Evolutionary conservation across 2,797 vertebrate species (phyloP), one percentile per base, ranked within the genome.

Genomic region (Xenentodon cancila): DNA sequence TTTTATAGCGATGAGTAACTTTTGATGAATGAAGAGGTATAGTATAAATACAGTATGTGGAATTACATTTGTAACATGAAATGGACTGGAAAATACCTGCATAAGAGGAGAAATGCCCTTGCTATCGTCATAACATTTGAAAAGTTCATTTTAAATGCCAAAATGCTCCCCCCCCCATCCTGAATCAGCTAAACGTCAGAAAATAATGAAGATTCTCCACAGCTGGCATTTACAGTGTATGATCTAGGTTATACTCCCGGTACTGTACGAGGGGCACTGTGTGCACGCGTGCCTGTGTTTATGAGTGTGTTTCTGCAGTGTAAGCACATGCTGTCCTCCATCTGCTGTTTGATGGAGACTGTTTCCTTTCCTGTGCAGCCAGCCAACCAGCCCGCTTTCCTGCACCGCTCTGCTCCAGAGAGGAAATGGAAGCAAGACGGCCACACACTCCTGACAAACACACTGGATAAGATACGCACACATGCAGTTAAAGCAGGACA

Each of bases 291-390:
- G 12, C 30, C 45, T 64, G 52, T 15, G 15, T 68, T 65, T 64
- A 42, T 59, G 58, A 71, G 77, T 65, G 56, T 65, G 67, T 86
- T 89, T 88, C 59, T 91, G 89, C 90, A 80, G 67, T 74, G 86
- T 89, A 89, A 91, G 90, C 91, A 89, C 89, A 93, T 79, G 91
- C 85, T 88, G 89, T 90, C 87, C 87, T 83, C 90, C 92, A 92
- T 91, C 92, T 93, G 91, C 82, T 79, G 83, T 78, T 88, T 86
- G 88, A 92, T 84, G 84, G 80, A 82, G 82, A 80, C 87, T 12
- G 80, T 82, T 93, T 93, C 91, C 91, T 92, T 91, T 92, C 89
- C 89, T 90, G 83, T 86, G 78, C 79, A 82, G 89, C 81, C 85
- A 64, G 74, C 76, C 81, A 79, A 71, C 77, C 82, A 75, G 72